phyloP scores from a whole-genome alignment of 2,797 vertebrate species.

The Alfaro cultratus region DNA sequence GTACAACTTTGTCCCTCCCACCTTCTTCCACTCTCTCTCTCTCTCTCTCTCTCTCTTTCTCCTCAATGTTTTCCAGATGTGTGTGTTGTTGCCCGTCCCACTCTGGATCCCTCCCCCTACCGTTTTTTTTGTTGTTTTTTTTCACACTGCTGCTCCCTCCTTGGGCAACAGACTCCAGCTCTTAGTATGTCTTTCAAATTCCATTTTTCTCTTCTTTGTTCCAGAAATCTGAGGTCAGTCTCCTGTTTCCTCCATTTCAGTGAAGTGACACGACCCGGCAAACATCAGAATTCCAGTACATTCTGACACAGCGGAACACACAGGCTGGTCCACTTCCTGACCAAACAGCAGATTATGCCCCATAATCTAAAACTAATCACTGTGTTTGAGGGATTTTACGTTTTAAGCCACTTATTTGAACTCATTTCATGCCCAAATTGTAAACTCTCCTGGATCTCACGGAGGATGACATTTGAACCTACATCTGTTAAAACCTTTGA shows the following conservation, averaged over 20 bases:
- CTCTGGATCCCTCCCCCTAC: constrained; percentile 32
- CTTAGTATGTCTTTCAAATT: not conserved
- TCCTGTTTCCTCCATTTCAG: constrained; percentile 7
- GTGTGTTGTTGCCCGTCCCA: constrained; percentile 24
- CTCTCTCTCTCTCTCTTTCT: not conserved
- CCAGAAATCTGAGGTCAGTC: not conserved
- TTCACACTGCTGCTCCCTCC: constrained; percentile 26
- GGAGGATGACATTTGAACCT: too few relatives aligned
- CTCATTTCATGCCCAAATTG: not conserved
- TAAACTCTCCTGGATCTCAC: not conserved
- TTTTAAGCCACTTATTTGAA: not conserved
- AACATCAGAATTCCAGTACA: not conserved
- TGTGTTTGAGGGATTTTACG: not conserved
- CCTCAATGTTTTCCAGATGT: constrained; percentile 71
- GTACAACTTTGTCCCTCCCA: not conserved
- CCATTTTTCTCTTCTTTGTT: constrained; percentile 21
- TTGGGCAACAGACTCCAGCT: constrained; percentile 13
- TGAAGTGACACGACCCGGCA: not conserved
- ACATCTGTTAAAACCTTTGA: too few relatives aligned
- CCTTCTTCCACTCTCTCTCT: constrained; percentile 16
- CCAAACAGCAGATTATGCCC: not conserved
- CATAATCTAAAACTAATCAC: not conserved
- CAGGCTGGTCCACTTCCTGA: constrained; percentile 1
- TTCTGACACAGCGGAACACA: not conserved
- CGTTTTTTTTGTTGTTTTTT: constrained; percentile 5